Evolutionary conservation across 1,140 invertebrate species (phyloP).

Genomic region (Cotesia chilonis): DNA sequence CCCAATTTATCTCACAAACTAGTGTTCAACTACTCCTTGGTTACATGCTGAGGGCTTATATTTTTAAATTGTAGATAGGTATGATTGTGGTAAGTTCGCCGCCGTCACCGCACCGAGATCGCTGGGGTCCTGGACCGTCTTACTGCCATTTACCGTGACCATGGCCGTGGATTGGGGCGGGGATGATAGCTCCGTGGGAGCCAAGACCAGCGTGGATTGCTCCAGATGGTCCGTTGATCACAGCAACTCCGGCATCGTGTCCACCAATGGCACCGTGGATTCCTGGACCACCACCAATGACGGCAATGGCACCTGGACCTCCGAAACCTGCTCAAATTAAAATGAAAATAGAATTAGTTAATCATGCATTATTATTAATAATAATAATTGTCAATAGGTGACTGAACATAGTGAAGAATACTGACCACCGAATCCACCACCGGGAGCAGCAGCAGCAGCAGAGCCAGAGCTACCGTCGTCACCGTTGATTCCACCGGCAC

Average conservation of each 20-base stretch:
- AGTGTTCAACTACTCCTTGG: constrained; percentile 44
- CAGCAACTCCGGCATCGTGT: constrained; percentile 65
- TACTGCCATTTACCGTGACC: constrained; percentile 56
- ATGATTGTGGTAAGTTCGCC: constrained; percentile 63
- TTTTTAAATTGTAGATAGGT: constrained; percentile 56
- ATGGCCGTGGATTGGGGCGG: constrained; percentile 55
- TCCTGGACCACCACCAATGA: constrained; percentile 60
- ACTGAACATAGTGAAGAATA: neutral
- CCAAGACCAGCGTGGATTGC: constrained; percentile 66
- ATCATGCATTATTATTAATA: too few relatives aligned
- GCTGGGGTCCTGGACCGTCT: constrained; percentile 61
- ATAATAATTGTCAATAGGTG: too few relatives aligned
- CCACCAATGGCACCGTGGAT: constrained; percentile 62
- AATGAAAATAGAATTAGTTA: too few relatives aligned
- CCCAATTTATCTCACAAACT: constrained; percentile 39
- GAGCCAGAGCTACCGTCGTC: constrained; percentile 64
- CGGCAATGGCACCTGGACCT: constrained; percentile 61
- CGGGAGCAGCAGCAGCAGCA: constrained; percentile 62
- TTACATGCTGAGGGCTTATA: constrained; percentile 54
- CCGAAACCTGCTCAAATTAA: constrained; percentile 21
- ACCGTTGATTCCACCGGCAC: constrained; percentile 64
- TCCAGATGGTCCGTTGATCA: constrained; percentile 66
- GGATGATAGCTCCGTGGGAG: constrained; percentile 66
- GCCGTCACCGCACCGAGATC: constrained; percentile 67
- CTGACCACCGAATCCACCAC: constrained; percentile 43